A percentile compares a stretch with the other conserved stretches of the same genome.
Evolutionary conservation across 2,888 invertebrate genomes (phyloP).

Genomic region (Tenthredo distinguenda): DNA sequence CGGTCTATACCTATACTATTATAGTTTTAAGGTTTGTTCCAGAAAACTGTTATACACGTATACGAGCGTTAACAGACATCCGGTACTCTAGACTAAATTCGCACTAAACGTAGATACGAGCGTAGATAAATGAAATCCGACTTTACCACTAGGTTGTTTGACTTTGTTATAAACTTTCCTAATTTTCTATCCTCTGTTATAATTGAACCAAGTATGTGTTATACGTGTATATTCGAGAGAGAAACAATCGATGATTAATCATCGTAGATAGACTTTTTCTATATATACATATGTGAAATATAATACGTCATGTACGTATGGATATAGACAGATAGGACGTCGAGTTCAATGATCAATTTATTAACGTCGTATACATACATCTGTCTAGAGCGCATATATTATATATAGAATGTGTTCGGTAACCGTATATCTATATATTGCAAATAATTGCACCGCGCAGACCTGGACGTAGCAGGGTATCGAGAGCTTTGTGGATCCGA

Average conservation of each 20-base stretch:
- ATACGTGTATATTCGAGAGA: too few relatives aligned
- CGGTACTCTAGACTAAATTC: conserved; percentile 18
- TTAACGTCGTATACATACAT: not conserved
- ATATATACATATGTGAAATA: not conserved
- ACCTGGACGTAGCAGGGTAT: too few relatives aligned
- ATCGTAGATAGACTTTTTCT: not conserved
- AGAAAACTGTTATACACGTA: not conserved
- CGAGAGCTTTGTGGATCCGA: too few relatives aligned
- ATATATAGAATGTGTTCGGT: not conserved
- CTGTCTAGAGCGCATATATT: not conserved
- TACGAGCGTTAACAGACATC: not conserved
- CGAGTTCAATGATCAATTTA: conserved; percentile 44
- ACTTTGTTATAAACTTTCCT: not conserved
- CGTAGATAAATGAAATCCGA: not conserved
- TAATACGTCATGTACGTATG: not conserved
- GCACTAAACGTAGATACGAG: conserved; percentile 4
- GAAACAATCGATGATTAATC: too few relatives aligned
- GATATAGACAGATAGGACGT: not conserved
- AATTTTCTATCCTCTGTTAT: too few relatives aligned
- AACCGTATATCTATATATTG: not conserved
- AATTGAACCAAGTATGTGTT: too few relatives aligned
- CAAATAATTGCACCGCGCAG: not conserved
- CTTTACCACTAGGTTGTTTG: not conserved
- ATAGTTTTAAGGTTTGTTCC: not conserved
- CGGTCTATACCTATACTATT: not conserved